Evolutionary conservation across 2,797 vertebrate species (phyloP).

Genomic region (Gallirallus australis): DNA sequence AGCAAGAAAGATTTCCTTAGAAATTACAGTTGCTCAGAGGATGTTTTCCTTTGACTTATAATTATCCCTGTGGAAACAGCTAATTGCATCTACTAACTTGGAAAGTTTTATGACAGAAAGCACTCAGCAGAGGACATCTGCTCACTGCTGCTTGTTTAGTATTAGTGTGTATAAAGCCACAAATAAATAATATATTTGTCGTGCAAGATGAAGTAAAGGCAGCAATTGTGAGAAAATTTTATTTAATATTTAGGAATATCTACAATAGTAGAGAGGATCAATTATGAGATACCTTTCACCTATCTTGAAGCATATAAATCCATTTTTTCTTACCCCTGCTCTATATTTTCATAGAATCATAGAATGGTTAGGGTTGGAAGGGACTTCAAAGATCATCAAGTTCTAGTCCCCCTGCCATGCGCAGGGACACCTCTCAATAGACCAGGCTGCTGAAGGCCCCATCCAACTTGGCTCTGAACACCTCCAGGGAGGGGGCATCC

Average conservation of each 20-base stretch:
- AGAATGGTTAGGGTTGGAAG: too few species aligned
- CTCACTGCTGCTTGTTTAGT: not conserved
- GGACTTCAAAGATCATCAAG: too few species aligned
- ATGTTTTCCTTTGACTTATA: constrained; percentile 1
- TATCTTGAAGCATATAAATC: not conserved
- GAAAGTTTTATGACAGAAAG: not conserved
- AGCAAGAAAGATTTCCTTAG: not conserved
- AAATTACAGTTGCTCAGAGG: constrained; percentile 17
- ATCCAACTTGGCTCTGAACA: too few species aligned
- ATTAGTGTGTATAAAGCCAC: not conserved
- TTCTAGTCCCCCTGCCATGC: too few species aligned
- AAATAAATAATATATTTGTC: not conserved
- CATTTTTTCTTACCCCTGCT: not conserved
- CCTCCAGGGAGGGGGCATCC: too few species aligned
- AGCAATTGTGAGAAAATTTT: not conserved
- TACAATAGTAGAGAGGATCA: not conserved
- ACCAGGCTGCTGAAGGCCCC: too few species aligned
- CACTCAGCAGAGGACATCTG: not conserved
- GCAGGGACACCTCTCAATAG: too few species aligned
- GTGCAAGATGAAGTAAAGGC: not conserved
- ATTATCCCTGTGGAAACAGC: not conserved
- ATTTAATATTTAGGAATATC: not conserved
- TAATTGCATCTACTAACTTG: not conserved
- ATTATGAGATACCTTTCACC: not conserved
- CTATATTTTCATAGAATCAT: not conserved